Evolutionary conservation across 2,113 vertebrate genomes (phyloP).

Genomic region (Nothoprocta pentlandii): DNA sequence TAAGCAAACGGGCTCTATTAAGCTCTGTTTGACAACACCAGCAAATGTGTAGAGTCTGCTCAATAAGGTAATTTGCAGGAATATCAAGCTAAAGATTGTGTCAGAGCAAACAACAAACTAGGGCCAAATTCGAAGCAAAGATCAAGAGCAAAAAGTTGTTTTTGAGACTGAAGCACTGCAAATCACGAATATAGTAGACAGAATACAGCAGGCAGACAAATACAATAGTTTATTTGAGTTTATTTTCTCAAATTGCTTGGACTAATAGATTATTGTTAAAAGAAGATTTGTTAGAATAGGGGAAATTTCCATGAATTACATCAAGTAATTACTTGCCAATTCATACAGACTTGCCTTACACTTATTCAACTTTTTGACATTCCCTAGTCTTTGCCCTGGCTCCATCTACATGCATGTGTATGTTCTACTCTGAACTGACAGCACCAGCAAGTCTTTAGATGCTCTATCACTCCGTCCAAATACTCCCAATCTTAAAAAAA

Average conservation of each 20-base stretch:
- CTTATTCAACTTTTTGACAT: not conserved
- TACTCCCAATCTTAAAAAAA: not conserved
- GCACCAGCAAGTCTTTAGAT: not conserved
- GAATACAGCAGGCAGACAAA: not conserved
- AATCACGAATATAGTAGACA: not conserved
- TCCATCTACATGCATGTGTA: fast-evolving
- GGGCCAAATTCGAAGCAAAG: not conserved
- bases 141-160: not conserved
- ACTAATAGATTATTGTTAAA: not conserved
- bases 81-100: not conserved
- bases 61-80: not conserved
- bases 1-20: not conserved
- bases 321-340: not conserved
- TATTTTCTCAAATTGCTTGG: not conserved
- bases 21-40: not conserved
- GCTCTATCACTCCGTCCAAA: not conserved
- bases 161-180: not conserved
- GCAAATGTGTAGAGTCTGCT: not conserved
- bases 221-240: not conserved
- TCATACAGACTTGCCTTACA: not conserved
- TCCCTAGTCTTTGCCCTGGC: not conserved
- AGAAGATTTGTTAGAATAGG: not conserved
- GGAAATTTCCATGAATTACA: not conserved
- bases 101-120: not conserved
- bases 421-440: too few relatives aligned